These are phyloP conservation scores for Siderastrea siderea DNA, from an alignment of 92 coral and sea anemone species.

Conservation along the genomic window DNA sequence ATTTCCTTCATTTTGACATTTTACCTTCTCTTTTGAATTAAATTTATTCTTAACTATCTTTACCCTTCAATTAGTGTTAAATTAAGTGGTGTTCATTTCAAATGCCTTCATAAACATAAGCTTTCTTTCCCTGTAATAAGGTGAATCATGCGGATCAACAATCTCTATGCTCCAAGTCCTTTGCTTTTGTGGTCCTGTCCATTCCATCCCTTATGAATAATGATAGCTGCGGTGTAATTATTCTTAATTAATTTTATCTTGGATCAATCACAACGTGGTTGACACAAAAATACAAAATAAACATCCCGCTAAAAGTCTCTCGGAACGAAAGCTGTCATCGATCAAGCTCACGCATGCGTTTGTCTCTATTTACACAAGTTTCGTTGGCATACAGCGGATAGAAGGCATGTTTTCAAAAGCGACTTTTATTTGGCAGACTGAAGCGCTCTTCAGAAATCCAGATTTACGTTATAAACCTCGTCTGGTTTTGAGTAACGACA, in stretches of 20 bases:
- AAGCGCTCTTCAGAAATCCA: slow-evolving; percentile 8
- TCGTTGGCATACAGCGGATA: slow-evolving; percentile 13
- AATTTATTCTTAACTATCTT: too few species aligned
- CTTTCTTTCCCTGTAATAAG: too few species aligned
- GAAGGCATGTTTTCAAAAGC: background rate
- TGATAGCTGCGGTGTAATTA: background rate
- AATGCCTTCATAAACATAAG: too few species aligned
- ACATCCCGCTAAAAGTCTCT: slow-evolving; percentile 38
- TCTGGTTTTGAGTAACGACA: background rate
- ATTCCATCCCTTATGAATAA: background rate
- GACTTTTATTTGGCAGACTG: background rate
- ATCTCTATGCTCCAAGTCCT: background rate
- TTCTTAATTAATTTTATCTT: slow-evolving; percentile 25
- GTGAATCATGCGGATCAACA: too few species aligned
- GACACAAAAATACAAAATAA: slow-evolving; percentile 41
- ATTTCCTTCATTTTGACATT: too few species aligned
- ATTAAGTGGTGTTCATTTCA: too few species aligned
- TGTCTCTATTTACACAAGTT: slow-evolving; percentile 45
- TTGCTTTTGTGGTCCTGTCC: background rate
- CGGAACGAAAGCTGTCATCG: slow-evolving; percentile 16
- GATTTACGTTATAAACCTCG: background rate
- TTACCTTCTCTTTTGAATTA: too few species aligned
- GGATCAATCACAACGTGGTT: slow-evolving; percentile 29
- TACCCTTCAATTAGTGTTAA: too few species aligned
- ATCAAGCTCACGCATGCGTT: slow-evolving; percentile 64